Evolutionary conservation across 2,797 vertebrate genomes (phyloP), one percentile per base, ranked within the genome.

Genomic region (Oryzias dopingdopingensis): DNA sequence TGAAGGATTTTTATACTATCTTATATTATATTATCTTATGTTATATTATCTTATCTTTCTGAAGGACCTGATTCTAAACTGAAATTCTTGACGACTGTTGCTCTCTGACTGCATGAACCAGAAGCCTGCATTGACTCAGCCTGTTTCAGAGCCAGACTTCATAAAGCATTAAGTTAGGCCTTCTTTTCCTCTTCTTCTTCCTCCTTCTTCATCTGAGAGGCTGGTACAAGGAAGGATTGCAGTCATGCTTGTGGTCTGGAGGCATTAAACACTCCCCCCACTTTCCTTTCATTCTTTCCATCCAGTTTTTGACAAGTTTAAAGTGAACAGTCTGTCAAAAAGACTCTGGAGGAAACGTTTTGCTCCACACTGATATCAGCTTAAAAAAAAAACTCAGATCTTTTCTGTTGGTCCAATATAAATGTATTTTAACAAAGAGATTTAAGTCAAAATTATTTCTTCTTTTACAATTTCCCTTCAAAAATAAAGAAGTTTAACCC

Each of bases 181-280:
- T 54, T 0, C 40, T 53, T 49, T 49, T 69, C 10, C 17, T 77
- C 24, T 40, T 16, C 17, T 23, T 46, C 51, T 47, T 55, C 0
- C 45, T 54, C 49, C 52, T 69, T 65, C 61, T 69, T 65, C 61
- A 45, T 72, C 70, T 74, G 56, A 79, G 55, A 4, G 40, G 48
- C 54, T 70, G 62, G 37, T 49, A 15, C 52, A 60, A 75, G 57
- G 65, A 67, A 41, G 59, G 54, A 68, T 67, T 60, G 51, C 62
- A 64, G 56, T 62, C 65, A 82, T 78, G 64, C 55, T 67, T 81
- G 72, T 79, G 82, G 81, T 81, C 67, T 81, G 67, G 71, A 77
- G 60, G 56, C 56, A 12, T 44, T 54, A 26, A 18, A 3, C 42
- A 6, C 47, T 37, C 47, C 15, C 14, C 49, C 20, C 18, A 24